Percentiles rank a stretch among this genome's conserved stretches.
Evolutionary conservation across 2,888 invertebrate genomes (phyloP).

Genomic region (Sarcophaga variegata): DNA sequence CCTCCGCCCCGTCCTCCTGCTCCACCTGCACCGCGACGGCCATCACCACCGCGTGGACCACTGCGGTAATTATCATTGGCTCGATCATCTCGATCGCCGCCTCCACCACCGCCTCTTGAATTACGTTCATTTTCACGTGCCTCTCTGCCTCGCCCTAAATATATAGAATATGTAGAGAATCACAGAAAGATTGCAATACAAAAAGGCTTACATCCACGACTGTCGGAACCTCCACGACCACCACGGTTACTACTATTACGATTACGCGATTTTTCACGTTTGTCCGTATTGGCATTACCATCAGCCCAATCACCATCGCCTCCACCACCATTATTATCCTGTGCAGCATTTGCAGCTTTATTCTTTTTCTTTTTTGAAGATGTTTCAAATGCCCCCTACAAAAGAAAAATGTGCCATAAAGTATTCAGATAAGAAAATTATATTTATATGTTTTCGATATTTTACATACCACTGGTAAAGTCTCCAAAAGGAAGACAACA

Average conservation of each 20-base stretch:
- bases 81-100: conserved; percentile 71
- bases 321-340: conserved; percentile 81
- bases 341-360: conserved; percentile 85
- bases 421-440: neutral
- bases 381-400: conserved; percentile 92
- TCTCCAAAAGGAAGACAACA: conserved; percentile 81
- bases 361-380: conserved; percentile 94
- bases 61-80: conserved; percentile 71
- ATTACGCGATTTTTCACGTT: conserved; percentile 81
- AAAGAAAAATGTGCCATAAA: neutral
- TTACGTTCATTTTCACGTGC: conserved; percentile 86
- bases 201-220: conserved; percentile 83
- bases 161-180: neutral
- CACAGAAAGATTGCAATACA: neutral
- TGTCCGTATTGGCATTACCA: conserved; percentile 79
- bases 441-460: neutral
- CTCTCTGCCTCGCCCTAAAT: conserved; percentile 84
- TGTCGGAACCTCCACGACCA: conserved; percentile 82
- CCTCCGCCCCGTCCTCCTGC: conserved; percentile 82
- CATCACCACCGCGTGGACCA: conserved; percentile 73
- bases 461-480: conserved; percentile 80
- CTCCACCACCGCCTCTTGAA: conserved; percentile 79
- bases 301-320: conserved; percentile 82
- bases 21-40: conserved; percentile 81
- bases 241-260: conserved; percentile 80